Evolutionary conservation across 2,113 vertebrate genomes (phyloP).

Genomic region (Narcine bancroftii): DNA sequence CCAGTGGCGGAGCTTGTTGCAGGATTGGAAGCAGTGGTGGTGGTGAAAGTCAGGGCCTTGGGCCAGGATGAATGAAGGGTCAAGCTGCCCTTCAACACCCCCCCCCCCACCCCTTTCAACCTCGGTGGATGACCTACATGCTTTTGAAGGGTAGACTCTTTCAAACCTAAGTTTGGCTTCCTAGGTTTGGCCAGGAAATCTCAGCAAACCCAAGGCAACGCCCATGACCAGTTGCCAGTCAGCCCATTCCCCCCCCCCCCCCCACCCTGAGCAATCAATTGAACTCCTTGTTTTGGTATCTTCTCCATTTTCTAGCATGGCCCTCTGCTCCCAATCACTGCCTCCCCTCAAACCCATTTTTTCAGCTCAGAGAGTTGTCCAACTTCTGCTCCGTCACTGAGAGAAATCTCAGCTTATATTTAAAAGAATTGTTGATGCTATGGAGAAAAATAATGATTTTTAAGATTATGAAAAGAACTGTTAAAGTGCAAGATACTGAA

Average conservation of each 20-base stretch:
- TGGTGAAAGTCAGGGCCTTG: not conserved
- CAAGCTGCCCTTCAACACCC: not conserved
- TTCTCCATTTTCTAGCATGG: not conserved
- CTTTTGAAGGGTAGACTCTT: not conserved
- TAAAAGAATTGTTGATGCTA: not conserved
- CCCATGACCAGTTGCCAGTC: not conserved
- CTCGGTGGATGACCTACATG: not conserved
- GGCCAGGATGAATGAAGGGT: no score
- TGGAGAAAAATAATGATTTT: not conserved
- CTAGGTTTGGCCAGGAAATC: not conserved
- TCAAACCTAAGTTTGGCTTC: no score
- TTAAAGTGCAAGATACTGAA: no score
- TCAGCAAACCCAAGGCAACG: not conserved
- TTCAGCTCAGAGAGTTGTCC: not conserved
- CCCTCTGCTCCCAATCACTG: not conserved
- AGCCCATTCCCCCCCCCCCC: not conserved
- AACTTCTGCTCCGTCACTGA: conserved; percentile 1
- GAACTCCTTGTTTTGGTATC: not conserved
- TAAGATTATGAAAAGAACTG: not conserved
- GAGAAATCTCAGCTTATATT: not conserved
- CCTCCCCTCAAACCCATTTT: not conserved
- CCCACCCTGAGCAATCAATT: not conserved
- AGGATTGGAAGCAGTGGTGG: not conserved
- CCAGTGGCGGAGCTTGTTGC: conserved; percentile 2
- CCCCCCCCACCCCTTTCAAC: not conserved